These are phyloP conservation scores for Megalopta genalis DNA, from an alignment of 1,140 invertebrate species.

Conservation along the genomic window DNA sequence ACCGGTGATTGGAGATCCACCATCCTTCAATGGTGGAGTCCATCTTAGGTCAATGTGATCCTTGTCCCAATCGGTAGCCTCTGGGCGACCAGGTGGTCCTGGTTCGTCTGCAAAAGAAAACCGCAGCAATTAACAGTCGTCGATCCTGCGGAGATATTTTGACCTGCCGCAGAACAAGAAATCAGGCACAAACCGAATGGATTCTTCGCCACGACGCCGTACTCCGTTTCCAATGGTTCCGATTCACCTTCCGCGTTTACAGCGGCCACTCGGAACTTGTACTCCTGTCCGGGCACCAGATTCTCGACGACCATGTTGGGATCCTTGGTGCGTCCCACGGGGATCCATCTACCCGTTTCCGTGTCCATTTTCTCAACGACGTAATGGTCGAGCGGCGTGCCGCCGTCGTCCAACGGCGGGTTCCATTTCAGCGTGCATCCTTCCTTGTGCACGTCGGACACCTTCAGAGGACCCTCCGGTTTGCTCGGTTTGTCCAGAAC, in stretches of 20 bases:
- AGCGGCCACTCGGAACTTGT: conserved; percentile 97
- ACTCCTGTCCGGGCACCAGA: conserved; percentile 94
- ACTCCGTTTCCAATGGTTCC: conserved; percentile 93
- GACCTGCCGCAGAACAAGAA: too few relatives aligned
- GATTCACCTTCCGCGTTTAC: conserved; percentile 97
- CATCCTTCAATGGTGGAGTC: conserved; percentile 93
- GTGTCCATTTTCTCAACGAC: conserved; percentile 94
- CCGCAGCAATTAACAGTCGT: too few relatives aligned
- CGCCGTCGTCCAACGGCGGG: conserved; percentile 94
- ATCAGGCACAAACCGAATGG: conserved; percentile 88
- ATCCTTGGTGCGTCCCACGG: conserved; percentile 88
- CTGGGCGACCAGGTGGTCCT: conserved; percentile 92
- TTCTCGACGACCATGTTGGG: conserved; percentile 92
- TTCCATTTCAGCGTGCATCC: conserved; percentile 97
- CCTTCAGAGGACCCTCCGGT: conserved; percentile 95
- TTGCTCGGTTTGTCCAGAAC: conserved; percentile 93
- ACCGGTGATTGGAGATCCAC: conserved; percentile 94
- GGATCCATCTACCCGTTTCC: conserved; percentile 91
- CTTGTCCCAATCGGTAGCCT: conserved; percentile 96
- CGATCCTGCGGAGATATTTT: too few relatives aligned
- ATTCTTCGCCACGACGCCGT: conserved; percentile 97
- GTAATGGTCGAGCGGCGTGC: conserved; percentile 94
- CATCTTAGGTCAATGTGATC: conserved; percentile 96
- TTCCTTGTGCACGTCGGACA: conserved; percentile 95
- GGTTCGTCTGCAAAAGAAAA: conserved; percentile 86